These are phyloP conservation scores for Nemotelus pantherinus DNA, from an alignment of 2,888 invertebrate species.

Conservation along the genomic window DNA sequence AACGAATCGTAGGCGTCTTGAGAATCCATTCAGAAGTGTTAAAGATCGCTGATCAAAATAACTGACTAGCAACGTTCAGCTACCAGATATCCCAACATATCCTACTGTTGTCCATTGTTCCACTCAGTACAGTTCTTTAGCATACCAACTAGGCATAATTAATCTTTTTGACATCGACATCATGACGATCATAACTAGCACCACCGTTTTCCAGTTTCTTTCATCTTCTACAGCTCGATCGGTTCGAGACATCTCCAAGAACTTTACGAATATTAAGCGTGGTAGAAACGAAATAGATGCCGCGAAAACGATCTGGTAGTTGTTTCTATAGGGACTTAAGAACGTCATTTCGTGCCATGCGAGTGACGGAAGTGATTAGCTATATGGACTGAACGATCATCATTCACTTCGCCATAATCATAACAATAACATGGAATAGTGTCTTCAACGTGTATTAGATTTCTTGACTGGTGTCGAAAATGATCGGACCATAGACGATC, in stretches of 20 bases:
- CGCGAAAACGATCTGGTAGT: not conserved
- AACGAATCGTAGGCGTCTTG: constrained; percentile 11
- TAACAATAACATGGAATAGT: constrained; percentile 10
- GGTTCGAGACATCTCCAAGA: not conserved
- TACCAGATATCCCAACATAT: not conserved
- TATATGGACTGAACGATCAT: constrained; percentile 3
- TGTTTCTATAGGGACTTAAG: not conserved
- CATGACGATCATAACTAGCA: constrained; percentile 37
- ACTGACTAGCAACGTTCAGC: not conserved
- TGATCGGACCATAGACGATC: too few relatives aligned
- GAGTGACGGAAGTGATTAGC: constrained; percentile 35
- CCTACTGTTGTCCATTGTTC: constrained; percentile 5
- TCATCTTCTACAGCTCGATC: not conserved
- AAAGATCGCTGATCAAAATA: constrained; percentile 13
- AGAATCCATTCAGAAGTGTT: constrained; percentile 29
- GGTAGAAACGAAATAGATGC: not conserved
- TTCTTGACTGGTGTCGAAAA: not conserved
- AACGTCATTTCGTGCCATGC: constrained; percentile 11
- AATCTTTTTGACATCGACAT: constrained; percentile 37
- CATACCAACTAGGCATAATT: constrained; percentile 15
- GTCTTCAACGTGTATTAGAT: not conserved
- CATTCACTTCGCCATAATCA: constrained; percentile 8
- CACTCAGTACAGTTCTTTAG: not conserved
- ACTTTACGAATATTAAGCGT: not conserved
- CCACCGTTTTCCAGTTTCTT: not conserved